Conservation (phyloP, 92 coral and sea anemone genomes). For the Epizoanthus ramosus region DNA sequence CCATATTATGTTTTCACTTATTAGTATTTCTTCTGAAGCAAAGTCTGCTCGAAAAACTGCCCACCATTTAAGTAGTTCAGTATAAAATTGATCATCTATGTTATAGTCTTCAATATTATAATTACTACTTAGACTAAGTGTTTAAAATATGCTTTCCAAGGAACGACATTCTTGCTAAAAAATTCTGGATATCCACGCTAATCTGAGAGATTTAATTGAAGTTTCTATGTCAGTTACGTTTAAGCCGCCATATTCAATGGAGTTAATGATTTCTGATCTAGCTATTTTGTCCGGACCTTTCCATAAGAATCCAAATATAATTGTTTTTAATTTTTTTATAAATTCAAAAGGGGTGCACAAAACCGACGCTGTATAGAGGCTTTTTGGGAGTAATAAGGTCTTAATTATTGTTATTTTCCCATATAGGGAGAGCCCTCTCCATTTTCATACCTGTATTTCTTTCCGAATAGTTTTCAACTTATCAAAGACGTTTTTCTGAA, state of each 20-base stretch:
- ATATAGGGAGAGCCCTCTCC: conserved; percentile 7
- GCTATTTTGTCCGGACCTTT: background rate
- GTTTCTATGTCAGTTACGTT: conserved; percentile 40
- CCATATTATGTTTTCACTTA: too few relatives aligned
- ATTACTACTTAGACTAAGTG: too few relatives aligned
- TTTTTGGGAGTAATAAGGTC: conserved; percentile 7
- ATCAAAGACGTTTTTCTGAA: conserved; percentile 32
- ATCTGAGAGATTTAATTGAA: conserved; percentile 29
- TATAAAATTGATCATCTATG: too few relatives aligned
- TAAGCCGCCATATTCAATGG: conserved; percentile 27
- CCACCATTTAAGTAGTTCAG: too few relatives aligned
- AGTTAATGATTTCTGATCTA: conserved; percentile 28
- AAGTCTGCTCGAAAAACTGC: too few relatives aligned
- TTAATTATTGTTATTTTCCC: too few relatives aligned
- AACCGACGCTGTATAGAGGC: conserved; percentile 11
- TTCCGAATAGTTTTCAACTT: conserved; percentile 6
- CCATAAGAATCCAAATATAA: too few relatives aligned
- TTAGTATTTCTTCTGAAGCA: too few relatives aligned
- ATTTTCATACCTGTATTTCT: conserved; percentile 27
- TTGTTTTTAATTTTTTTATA: conserved; percentile 5
- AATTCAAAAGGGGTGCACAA: conserved; percentile 28
- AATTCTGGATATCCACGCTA: conserved; percentile 30
- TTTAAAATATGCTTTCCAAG: too few relatives aligned
- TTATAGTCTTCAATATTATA: too few relatives aligned
- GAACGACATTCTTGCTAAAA: too few relatives aligned